A percentile compares a stretch with the other conserved stretches of the same genome.
phyloP scores from a whole-genome alignment of 2,888 invertebrate species.

The Sarcophaga variegata region DNA sequence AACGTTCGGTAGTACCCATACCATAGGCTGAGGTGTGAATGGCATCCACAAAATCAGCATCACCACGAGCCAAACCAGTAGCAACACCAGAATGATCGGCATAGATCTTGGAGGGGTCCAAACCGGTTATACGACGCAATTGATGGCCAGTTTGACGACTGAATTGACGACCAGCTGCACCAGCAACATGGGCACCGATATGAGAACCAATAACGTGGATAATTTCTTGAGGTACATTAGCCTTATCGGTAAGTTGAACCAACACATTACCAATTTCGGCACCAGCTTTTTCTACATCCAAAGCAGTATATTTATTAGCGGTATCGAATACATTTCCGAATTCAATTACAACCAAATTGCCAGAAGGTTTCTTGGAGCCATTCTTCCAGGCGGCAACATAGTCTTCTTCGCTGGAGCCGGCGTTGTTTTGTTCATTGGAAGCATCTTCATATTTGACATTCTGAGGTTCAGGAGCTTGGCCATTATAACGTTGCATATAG shows the following conservation, averaged over 20 bases:
- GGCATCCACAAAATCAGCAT: slow-evolving; percentile 80
- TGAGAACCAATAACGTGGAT: slow-evolving; percentile 78
- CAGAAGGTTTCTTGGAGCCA: slow-evolving; percentile 58
- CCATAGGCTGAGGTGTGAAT: slow-evolving; percentile 78
- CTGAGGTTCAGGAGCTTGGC: background rate
- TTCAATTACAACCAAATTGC: slow-evolving; percentile 77
- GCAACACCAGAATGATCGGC: slow-evolving; percentile 74
- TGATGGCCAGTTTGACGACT: slow-evolving; percentile 75
- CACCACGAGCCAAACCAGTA: slow-evolving; percentile 77
- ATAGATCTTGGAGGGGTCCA: slow-evolving; percentile 77
- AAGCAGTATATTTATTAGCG: slow-evolving; percentile 73
- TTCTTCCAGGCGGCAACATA: background rate
- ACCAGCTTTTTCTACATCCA: slow-evolving; percentile 75
- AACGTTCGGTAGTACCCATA: slow-evolving; percentile 74
- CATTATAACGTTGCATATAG: slow-evolving; percentile 77
- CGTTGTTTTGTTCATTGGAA: slow-evolving; percentile 1
- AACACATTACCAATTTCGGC: slow-evolving; percentile 75
- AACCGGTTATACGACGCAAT: slow-evolving; percentile 79
- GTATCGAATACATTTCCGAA: slow-evolving; percentile 74
- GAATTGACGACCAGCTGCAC: slow-evolving; percentile 77
- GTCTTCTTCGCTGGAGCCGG: slow-evolving; percentile 59
- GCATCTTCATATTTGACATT: slow-evolving; percentile 36
- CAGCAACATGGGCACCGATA: slow-evolving; percentile 79
- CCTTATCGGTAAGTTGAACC: slow-evolving; percentile 72
- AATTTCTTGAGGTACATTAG: slow-evolving; percentile 74